Percentiles rank a stretch among this genome's conserved stretches.
Conservation (phyloP, 2,888 invertebrate species). For the Sicus ferrugineus region DNA sequence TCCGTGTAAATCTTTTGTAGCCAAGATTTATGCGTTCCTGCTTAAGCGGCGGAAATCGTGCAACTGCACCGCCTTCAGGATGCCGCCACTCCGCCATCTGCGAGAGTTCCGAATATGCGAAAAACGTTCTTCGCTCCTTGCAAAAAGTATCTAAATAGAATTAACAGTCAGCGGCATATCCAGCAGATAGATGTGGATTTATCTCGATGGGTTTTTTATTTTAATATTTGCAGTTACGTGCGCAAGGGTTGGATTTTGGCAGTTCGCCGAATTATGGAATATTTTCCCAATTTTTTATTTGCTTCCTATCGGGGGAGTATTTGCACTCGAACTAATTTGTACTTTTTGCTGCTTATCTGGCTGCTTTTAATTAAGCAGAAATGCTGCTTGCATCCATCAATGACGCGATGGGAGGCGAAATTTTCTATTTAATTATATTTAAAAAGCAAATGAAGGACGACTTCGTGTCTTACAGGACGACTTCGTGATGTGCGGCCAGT, state of each 20-base stretch:
- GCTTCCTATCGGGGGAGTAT: conserved; percentile 17
- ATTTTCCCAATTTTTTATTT: neutral
- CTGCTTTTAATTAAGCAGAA: conserved; percentile 22
- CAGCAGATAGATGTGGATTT: conserved; percentile 17
- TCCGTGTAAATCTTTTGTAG: conserved; percentile 37
- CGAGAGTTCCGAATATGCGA: conserved; percentile 7
- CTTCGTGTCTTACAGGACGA: no score
- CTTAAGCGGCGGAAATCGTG: conserved; percentile 20
- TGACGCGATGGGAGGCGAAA: neutral
- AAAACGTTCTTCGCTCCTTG: neutral
- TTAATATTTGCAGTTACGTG: conserved; percentile 30
- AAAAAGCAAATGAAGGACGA: no score
- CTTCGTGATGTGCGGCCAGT: no score
- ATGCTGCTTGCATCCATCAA: conserved; percentile 14
- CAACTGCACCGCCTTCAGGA: neutral
- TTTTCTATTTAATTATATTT: neutral
- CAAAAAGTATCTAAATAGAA: conserved; percentile 26
- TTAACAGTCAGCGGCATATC: conserved; percentile 25
- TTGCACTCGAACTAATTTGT: conserved; percentile 4
- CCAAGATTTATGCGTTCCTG: conserved; percentile 24
- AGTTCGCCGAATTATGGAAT: conserved; percentile 38
- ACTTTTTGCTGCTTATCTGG: neutral
- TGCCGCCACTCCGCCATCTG: neutral
- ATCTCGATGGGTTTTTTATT: conserved; percentile 37
- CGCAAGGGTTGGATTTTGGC: conserved; percentile 58